phyloP scores from a whole-genome alignment of 2,113 vertebrate genomes.

The Vulpes vulpes region DNA sequence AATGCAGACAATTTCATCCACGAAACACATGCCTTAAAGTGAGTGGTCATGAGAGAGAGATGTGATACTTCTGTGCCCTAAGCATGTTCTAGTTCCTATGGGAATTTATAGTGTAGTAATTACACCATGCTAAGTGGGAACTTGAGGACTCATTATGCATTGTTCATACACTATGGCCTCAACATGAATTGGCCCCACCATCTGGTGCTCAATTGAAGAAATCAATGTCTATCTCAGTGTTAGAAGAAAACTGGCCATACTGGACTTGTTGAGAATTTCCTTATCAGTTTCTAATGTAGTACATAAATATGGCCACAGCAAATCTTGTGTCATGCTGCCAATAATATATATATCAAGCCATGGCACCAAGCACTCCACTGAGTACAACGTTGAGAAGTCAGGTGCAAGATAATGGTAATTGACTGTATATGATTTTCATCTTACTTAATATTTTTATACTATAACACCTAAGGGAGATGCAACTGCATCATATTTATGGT shows the following conservation, averaged over 20 bases:
- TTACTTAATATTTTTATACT: not conserved
- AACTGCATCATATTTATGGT: not conserved
- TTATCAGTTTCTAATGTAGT: not conserved
- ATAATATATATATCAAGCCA: not conserved
- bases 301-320: not conserved
- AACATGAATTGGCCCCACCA: accelerated
- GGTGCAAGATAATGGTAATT: not conserved
- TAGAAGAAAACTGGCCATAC: not conserved
- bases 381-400: not conserved
- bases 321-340: not conserved
- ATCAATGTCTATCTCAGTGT: not conserved
- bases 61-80: not conserved
- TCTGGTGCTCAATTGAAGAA: not conserved
- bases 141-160: not conserved
- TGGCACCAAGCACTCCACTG: not conserved
- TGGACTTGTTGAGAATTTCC: not conserved
- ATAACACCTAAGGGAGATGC: not conserved
- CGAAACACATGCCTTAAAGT: not conserved
- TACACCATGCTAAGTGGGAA: not conserved
- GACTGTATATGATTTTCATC: not conserved
- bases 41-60: not conserved
- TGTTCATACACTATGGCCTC: not conserved
- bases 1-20: not conserved
- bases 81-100: accelerated
- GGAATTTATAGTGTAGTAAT: not conserved